Evolutionary conservation across 2,888 invertebrate species (phyloP), one percentile per base, ranked within the genome.

Genomic region (Drosophila ezoana): DNA sequence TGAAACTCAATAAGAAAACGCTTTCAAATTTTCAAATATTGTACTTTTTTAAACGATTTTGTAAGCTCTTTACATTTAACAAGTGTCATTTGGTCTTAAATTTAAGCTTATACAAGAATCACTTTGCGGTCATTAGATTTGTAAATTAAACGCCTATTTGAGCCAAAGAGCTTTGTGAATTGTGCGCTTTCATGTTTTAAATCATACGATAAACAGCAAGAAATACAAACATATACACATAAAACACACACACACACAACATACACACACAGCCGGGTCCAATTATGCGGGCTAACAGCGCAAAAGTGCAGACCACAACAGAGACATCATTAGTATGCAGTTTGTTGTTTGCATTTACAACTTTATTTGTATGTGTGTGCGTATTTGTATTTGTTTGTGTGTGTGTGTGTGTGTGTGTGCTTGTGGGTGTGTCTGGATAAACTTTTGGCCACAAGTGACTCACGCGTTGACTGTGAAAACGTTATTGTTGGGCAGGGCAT

Each of bases 251-350:
- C 3, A 23, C 11, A 32, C 4, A 38, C 14, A 57, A 20, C 5
- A 38, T 11, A 57, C n/a, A 41, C 10, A 33, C 3, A 35, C 44
- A 43, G 44, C 20, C 23, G 51, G 45, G 68, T 23, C 64, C 74
- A 76, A 78, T 76, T 76, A 78, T 64, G 68, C 60, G 61, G 74
- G 68, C 51, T 33, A 56, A 72, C 57, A 68, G 79, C 64, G 51
- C 68, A 68, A 61, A 60, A 77, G 47, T 78, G 58, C 61, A 68
- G 69, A 78, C 68, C 79, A 73, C 76, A 76, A 68, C 54, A 77
- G 74, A 68, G 74, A 76, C 76, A 73, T 76, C 76, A 76, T 76
- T 76, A 73, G 76, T 76, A 78, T 76, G 76, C 79, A 76, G 76
- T 72, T 76, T 72, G 73, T 69, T 78, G 73, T 76, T 68, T 73